Conservation (phyloP, 2,113 vertebrate species). For the Bufo bufo region DNA sequence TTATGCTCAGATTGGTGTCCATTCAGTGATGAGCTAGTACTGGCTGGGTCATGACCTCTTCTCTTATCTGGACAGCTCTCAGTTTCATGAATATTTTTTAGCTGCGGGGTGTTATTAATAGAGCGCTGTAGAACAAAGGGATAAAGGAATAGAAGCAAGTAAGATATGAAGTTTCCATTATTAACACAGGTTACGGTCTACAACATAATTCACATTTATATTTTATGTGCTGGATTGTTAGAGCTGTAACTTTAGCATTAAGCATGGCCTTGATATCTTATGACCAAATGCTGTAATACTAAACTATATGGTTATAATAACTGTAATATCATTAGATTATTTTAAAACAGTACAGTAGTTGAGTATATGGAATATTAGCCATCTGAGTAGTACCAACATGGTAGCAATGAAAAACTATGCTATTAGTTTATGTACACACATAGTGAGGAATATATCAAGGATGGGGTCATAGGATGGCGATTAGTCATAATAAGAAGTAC, state of each 20-base stretch:
- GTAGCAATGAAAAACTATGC: not conserved
- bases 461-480: too few species aligned
- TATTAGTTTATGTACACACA: not conserved
- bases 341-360: not conserved
- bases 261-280: not conserved
- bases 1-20: constrained; percentile 73
- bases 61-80: constrained; percentile 80
- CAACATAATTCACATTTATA: constrained; percentile 67
- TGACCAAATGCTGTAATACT: not conserved
- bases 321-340: not conserved
- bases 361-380: not conserved
- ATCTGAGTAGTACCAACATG: not conserved
- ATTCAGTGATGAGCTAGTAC: constrained; percentile 73
- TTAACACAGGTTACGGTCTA: constrained; percentile 66
- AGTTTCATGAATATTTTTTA: constrained; percentile 78
- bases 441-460: not conserved
- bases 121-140: constrained; percentile 75
- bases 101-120: constrained; percentile 80
- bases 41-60: constrained; percentile 75
- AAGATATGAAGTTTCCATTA: constrained; percentile 74
- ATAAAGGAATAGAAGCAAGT: constrained; percentile 68
- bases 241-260: not conserved
- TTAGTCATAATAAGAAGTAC: too few species aligned
- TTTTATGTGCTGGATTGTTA: not conserved
- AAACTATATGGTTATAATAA: not conserved